Conservation (phyloP, 2,888 invertebrate species). For the Argynnis bischoffii region DNA sequence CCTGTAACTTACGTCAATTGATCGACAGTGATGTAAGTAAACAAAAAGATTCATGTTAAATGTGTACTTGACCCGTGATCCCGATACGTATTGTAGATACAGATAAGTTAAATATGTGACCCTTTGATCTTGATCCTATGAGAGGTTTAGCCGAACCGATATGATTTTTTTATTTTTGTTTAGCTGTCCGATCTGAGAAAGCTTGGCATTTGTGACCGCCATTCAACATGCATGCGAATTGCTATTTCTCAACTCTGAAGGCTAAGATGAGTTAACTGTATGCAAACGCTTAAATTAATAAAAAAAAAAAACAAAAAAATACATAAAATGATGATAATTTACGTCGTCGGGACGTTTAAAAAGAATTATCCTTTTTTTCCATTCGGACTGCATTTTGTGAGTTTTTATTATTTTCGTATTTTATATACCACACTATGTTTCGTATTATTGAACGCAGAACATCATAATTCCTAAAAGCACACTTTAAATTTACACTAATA, state of each 20-base stretch:
- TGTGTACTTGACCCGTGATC: conserved; percentile 36
- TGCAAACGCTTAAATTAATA: too few species aligned
- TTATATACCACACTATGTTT: too few species aligned
- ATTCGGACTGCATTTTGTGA: too few species aligned
- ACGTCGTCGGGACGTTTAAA: not conserved
- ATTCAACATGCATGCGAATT: too few species aligned
- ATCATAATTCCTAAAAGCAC: not conserved
- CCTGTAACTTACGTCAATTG: conserved; percentile 75
- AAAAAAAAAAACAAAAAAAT: too few species aligned
- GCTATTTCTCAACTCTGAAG: too few species aligned
- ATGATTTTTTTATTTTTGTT: too few species aligned
- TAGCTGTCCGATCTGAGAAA: too few species aligned
- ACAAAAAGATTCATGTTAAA: conserved; percentile 62
- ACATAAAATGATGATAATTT: not conserved
- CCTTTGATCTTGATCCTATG: conserved; percentile 14
- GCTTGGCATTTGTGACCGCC: too few species aligned
- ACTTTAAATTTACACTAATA: not conserved
- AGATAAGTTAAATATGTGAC: conserved; percentile 26
- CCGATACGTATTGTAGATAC: not conserved
- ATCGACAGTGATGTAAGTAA: conserved; percentile 68
- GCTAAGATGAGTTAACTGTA: too few species aligned
- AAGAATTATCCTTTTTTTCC: not conserved
- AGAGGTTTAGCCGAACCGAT: conserved; percentile 1
- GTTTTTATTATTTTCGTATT: too few species aligned
- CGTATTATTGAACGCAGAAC: too few species aligned